phyloP scores from a whole-genome alignment of 2,113 vertebrate genomes.

The Glareola pratincola region DNA sequence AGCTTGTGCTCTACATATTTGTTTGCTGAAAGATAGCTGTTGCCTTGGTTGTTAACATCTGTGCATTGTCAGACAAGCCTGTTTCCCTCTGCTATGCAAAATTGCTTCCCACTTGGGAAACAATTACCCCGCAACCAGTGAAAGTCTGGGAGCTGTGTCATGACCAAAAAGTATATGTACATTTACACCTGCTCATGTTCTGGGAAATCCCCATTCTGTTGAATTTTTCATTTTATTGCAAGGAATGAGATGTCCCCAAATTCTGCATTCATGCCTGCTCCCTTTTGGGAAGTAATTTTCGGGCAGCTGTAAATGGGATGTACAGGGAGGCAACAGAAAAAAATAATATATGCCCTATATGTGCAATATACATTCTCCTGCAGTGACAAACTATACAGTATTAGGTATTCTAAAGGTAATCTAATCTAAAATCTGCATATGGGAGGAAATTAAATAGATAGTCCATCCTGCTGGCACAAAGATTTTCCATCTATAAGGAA shows the following conservation, averaged over 20 bases:
- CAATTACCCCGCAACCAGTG: not conserved
- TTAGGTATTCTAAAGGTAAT: not conserved
- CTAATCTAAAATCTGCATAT: not conserved
- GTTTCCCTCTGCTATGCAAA: not conserved
- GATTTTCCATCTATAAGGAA: not conserved
- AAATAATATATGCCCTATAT: not conserved
- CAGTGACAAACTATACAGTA: fast-evolving
- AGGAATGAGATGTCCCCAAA: not conserved
- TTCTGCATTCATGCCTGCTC: not conserved
- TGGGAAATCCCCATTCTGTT: not conserved
- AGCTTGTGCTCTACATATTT: not conserved
- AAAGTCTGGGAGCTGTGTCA: not conserved
- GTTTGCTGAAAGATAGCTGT: not conserved
- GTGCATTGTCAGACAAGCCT: not conserved
- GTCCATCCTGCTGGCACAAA: not conserved
- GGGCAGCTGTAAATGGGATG: not conserved
- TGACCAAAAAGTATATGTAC: not conserved
- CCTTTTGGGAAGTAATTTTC: not conserved
- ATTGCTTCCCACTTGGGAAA: not conserved
- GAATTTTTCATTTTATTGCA: not conserved
- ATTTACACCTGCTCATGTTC: not conserved
- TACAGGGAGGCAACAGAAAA: not conserved
- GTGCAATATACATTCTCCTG: not conserved
- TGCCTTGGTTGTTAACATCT: not conserved
- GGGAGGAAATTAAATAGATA: not conserved